These are phyloP conservation scores for Torymus texanus DNA, from an alignment of 2,888 invertebrate species.

Conservation along the genomic window DNA sequence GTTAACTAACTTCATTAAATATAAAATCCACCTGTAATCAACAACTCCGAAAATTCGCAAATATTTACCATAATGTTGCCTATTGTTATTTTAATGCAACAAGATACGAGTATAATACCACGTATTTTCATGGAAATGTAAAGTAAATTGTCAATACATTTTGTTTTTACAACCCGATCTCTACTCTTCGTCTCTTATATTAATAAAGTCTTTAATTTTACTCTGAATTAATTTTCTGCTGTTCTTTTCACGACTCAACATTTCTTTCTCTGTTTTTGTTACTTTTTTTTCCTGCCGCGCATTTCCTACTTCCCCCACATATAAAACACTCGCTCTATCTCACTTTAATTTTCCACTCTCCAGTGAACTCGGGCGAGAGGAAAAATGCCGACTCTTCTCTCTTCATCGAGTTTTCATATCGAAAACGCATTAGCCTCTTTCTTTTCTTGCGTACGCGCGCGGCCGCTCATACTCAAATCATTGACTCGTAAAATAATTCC, in stretches of 20 bases:
- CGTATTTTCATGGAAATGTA: too few relatives aligned
- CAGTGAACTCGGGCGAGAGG: not conserved
- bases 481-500: conserved; percentile 40
- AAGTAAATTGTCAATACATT: too few relatives aligned
- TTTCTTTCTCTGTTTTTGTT: not conserved
- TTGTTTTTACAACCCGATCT: not conserved
- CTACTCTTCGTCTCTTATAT: too few relatives aligned
- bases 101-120: too few relatives aligned
- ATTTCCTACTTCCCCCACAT: not conserved
- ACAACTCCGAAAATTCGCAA: too few relatives aligned
- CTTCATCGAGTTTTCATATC: conserved; percentile 47
- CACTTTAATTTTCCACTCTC: conserved; percentile 39
- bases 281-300: not conserved
- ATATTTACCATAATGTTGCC: too few relatives aligned
- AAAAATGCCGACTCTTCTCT: conserved; percentile 32
- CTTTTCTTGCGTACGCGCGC: not conserved
- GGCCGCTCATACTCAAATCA: conserved; percentile 32
- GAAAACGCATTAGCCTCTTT: conserved; percentile 53
- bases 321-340: conserved; percentile 16
- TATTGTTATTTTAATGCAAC: too few relatives aligned
- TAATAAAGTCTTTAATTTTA: conserved; percentile 24
- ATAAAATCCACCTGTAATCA: too few relatives aligned
- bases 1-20: too few relatives aligned
- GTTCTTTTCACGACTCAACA: not conserved
- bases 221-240: conserved; percentile 4